These are phyloP conservation scores for Astropecten irregularis DNA, from an alignment of 53 echinoderm and acorn worm species.

Conservation along the genomic window DNA sequence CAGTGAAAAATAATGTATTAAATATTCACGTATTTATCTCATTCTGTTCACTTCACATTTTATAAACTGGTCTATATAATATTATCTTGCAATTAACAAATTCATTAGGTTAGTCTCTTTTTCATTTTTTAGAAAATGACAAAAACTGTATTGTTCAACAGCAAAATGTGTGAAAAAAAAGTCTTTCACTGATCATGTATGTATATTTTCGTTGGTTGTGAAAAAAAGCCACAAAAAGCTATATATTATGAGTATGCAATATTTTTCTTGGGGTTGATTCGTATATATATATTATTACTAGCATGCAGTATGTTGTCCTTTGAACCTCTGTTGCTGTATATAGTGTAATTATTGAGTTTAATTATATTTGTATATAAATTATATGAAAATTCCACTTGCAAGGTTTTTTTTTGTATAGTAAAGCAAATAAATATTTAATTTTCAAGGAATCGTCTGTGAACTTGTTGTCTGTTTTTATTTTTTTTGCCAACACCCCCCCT, in stretches of 20 bases:
- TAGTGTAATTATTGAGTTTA: constrained; percentile 48
- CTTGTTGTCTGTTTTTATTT: no score
- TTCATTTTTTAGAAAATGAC: neutral
- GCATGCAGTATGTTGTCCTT: neutral
- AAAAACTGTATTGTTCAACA: neutral
- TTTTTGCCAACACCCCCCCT: no score
- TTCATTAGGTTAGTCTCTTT: no score
- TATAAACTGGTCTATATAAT: no score
- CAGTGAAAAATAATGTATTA: no score
- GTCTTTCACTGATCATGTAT: constrained; percentile 55
- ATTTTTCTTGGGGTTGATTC: constrained; percentile 41
- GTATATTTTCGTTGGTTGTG: constrained; percentile 57
- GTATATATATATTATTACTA: neutral
- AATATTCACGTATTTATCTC: no score
- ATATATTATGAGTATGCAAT: constrained; percentile 33
- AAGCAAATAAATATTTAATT: constrained; percentile 59
- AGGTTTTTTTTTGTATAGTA: constrained; percentile 59
- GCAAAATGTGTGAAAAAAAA: neutral
- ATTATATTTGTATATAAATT: constrained; percentile 50
- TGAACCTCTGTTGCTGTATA: constrained; percentile 39
- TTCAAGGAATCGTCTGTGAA: constrained; percentile 26
- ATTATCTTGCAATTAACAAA: no score
- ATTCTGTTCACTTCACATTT: no score
- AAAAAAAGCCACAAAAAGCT: constrained; percentile 23
- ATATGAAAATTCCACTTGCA: constrained; percentile 53